A percentile compares a stretch with the other conserved stretches of the same genome.
phyloP scores from a whole-genome alignment of 2,888 invertebrate genomes.

The Chaetogeoica ovagalla region DNA sequence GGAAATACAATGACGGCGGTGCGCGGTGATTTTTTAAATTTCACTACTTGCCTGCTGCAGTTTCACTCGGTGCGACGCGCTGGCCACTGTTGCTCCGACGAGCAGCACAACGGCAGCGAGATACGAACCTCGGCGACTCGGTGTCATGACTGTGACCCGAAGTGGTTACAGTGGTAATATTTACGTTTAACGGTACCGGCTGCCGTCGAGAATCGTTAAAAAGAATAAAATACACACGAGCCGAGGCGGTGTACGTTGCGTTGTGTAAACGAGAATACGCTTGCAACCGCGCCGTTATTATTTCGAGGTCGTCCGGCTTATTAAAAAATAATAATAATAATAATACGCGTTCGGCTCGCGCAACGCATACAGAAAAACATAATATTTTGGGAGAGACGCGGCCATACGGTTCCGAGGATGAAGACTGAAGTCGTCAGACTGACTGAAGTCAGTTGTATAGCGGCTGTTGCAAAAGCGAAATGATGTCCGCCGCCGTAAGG shows the following conservation, averaged over 20 bases:
- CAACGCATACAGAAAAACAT: too few species aligned
- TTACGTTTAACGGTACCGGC: constrained; percentile 36
- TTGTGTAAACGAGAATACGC: constrained; percentile 31
- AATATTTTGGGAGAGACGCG: too few species aligned
- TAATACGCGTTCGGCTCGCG: too few species aligned
- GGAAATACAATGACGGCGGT: too few species aligned
- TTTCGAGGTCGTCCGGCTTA: too few species aligned
- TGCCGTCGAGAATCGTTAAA: constrained; percentile 1
- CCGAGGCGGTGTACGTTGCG: not conserved
- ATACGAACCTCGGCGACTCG: constrained; percentile 40
- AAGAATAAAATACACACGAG: not conserved
- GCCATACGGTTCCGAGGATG: too few species aligned
- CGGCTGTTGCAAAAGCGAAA: too few species aligned
- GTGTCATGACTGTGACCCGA: constrained; percentile 49
- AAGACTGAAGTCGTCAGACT: too few species aligned
- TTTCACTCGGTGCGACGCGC: constrained; percentile 7
- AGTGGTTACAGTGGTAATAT: constrained; percentile 1
- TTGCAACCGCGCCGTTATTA: not conserved
- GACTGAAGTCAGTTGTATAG: too few species aligned
- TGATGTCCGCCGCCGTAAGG: too few species aligned
- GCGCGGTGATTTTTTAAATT: too few species aligned
- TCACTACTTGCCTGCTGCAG: constrained; percentile 24
- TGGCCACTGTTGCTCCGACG: not conserved
- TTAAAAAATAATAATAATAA: too few species aligned
- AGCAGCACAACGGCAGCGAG: constrained; percentile 42